Evolutionary conservation across 2,797 vertebrate species (phyloP).

Genomic region (Cottoperca gobio): DNA sequence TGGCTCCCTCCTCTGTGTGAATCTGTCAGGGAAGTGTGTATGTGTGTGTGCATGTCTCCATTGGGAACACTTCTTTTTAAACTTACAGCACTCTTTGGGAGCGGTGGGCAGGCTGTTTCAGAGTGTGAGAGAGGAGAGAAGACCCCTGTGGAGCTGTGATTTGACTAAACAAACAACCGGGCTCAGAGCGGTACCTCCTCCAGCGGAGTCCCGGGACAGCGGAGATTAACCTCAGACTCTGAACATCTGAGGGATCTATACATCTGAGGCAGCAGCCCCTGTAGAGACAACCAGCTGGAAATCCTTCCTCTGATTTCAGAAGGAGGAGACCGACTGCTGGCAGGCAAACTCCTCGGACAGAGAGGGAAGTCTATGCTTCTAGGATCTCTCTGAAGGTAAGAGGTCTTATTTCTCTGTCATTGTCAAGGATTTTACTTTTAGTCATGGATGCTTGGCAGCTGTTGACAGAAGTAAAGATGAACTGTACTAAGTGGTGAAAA

Average conservation of each 20-base stretch:
- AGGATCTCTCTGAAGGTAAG: constrained; percentile 78
- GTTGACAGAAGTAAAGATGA: constrained; percentile 39
- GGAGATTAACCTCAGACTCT: constrained; percentile 79
- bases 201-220: constrained; percentile 72
- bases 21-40: constrained; percentile 59
- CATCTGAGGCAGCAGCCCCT: constrained; percentile 71
- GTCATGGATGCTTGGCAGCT: constrained; percentile 46
- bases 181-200: constrained; percentile 71
- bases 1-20: constrained; percentile 68
- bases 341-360: constrained; percentile 45
- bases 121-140: constrained; percentile 70
- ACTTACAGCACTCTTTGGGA: constrained; percentile 56
- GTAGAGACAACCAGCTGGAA: constrained; percentile 64
- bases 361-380: constrained; percentile 50
- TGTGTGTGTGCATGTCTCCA: constrained; percentile 46
- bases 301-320: constrained; percentile 59
- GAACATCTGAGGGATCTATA: constrained; percentile 80
- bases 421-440: constrained; percentile 29
- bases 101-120: constrained; percentile 46
- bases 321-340: constrained; percentile 43
- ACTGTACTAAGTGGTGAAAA: constrained; percentile 20
- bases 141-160: constrained; percentile 76
- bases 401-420: constrained; percentile 39
- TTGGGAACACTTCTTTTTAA: constrained; percentile 57
- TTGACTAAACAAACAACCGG: constrained; percentile 85